These are phyloP conservation scores for Papilio gigon DNA, from an alignment of 2,888 invertebrate genomes.

Conservation along the genomic window DNA sequence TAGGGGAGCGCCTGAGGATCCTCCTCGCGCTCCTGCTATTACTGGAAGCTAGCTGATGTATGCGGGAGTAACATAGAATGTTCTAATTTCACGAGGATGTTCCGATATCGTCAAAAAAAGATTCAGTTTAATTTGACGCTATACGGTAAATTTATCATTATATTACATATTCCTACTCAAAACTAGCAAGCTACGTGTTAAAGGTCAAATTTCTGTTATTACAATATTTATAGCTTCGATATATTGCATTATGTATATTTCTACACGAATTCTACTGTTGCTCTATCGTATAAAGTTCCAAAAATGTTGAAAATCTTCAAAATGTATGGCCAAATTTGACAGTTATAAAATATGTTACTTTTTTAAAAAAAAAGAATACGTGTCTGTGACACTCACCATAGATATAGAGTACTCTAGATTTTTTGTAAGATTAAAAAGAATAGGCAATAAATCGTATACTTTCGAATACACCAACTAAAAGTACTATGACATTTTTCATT, in stretches of 20 bases:
- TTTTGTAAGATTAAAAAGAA: neutral
- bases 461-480: conserved; percentile 12
- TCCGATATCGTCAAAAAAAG: neutral
- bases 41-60: no score
- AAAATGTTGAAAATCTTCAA: no score
- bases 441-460: neutral
- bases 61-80: neutral
- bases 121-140: neutral
- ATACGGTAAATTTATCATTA: neutral
- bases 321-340: no score
- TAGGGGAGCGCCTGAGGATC: no score
- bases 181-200: no score
- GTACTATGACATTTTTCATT: neutral
- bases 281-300: neutral
- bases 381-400: conserved; percentile 3
- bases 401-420: neutral
- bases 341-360: no score
- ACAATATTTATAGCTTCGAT: neutral
- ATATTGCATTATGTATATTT: neutral
- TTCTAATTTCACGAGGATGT: neutral
- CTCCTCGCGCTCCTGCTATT: no score
- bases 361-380: no score
- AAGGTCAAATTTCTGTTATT: no score
- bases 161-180: neutral
- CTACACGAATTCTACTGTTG: neutral